These are phyloP conservation scores for Sinocyclocheilus maitianheensis DNA, from an alignment of 2,113 vertebrate species.

Conservation along the genomic window DNA sequence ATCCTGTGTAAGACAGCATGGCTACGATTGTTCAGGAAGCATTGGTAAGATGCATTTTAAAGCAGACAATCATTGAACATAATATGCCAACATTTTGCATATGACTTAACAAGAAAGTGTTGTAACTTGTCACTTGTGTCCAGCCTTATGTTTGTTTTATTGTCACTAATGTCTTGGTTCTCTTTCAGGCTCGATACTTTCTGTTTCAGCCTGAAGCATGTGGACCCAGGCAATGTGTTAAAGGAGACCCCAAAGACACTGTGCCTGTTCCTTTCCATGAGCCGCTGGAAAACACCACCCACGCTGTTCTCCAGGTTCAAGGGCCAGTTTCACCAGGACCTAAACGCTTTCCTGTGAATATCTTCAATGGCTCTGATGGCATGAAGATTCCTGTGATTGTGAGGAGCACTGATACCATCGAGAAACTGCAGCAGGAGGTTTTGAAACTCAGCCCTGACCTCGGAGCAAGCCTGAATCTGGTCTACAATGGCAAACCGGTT, in stretches of 20 bases:
- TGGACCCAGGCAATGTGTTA: background rate
- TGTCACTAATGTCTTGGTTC: background rate
- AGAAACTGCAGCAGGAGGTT: slow-evolving; percentile 27
- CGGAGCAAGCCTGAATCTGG: slow-evolving; percentile 11
- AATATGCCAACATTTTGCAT: background rate
- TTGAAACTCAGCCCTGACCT: background rate
- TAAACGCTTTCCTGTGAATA: background rate
- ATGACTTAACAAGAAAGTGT: background rate
- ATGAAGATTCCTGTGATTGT: background rate
- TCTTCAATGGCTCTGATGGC: slow-evolving; percentile 26
- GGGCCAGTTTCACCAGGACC: background rate
- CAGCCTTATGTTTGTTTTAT: background rate
- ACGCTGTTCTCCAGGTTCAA: background rate
- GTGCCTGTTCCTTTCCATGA: background rate
- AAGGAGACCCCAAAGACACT: background rate
- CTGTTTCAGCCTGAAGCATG: rapidly evolving
- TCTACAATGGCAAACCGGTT: slow-evolving; percentile 50
- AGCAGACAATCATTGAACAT: background rate
- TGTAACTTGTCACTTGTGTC: background rate
- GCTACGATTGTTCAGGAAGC: rapidly evolving
- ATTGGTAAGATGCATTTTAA: background rate
- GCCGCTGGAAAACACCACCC: background rate
- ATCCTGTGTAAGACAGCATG: background rate
- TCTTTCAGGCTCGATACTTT: background rate
- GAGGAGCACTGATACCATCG: slow-evolving; percentile 37